These are phyloP conservation scores for Gobionotothen gibberifrons DNA, from an alignment of 2,797 vertebrate genomes.

Conservation along the genomic window DNA sequence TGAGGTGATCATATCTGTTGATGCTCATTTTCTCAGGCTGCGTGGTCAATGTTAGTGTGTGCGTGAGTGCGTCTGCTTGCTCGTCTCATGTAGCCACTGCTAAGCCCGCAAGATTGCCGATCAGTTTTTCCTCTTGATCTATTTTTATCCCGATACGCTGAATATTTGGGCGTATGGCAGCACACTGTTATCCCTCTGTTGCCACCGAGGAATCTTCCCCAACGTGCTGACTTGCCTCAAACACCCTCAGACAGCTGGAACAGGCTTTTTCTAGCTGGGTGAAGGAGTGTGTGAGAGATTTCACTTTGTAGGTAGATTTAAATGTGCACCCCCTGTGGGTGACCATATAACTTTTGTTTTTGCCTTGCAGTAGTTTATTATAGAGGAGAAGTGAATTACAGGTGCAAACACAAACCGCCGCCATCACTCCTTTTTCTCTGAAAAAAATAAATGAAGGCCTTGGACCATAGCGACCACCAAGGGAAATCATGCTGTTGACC, in stretches of 20 bases:
- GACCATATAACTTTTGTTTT: constrained; percentile 68
- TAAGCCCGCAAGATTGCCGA: constrained; percentile 67
- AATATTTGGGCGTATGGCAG: constrained; percentile 70
- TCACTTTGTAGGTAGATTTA: constrained; percentile 54
- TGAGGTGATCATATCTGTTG: constrained; percentile 82
- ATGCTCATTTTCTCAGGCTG: constrained; percentile 75
- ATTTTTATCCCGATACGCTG: constrained; percentile 73
- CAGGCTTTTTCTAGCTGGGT: constrained; percentile 29
- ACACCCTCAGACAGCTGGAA: constrained; percentile 64
- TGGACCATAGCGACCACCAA: constrained; percentile 46
- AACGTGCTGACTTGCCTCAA: constrained; percentile 65
- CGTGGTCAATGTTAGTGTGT: constrained; percentile 60
- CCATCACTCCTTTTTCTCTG: background rate
- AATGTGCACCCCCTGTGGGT: constrained; percentile 41
- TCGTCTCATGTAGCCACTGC: constrained; percentile 48
- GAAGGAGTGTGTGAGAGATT: constrained; percentile 43
- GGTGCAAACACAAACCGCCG: constrained; percentile 11
- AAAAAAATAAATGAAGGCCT: constrained; percentile 25
- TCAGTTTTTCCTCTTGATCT: constrained; percentile 72
- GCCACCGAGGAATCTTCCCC: constrained; percentile 71
- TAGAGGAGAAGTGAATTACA: constrained; percentile 37
- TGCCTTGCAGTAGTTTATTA: constrained; percentile 41
- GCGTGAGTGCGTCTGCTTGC: constrained; percentile 39
- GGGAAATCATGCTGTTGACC: constrained; percentile 62
- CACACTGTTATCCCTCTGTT: constrained; percentile 65